phyloP scores from a whole-genome alignment of 2,113 vertebrate genomes.

The Laticauda laticaudata region DNA sequence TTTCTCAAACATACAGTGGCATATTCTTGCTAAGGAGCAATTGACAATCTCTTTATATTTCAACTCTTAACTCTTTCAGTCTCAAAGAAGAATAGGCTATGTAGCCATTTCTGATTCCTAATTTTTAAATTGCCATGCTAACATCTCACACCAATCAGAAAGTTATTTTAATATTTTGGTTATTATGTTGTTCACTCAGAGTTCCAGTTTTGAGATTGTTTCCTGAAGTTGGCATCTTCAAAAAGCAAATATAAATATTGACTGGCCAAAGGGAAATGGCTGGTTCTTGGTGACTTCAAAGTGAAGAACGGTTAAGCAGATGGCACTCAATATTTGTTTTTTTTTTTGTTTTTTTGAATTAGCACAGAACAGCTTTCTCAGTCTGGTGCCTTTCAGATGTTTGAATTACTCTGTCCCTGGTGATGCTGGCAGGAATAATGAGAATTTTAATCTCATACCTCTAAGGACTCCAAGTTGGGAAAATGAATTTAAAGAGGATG shows the following conservation, averaged over 20 bases:
- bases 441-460: not conserved
- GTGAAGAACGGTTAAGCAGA: not conserved
- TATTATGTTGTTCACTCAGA: not conserved
- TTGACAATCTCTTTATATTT: not conserved
- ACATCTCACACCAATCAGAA: not conserved
- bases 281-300: not conserved
- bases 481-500: not conserved
- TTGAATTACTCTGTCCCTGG: not conserved
- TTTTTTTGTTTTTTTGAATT: not conserved
- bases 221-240: not conserved
- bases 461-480: not conserved
- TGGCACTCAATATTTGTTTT: not conserved
- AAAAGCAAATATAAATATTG: not conserved
- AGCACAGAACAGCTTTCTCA: not conserved
- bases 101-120: not conserved
- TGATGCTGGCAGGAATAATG: not conserved
- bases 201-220: not conserved
- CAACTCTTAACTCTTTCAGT: not conserved
- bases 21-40: not conserved
- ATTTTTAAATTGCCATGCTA: not conserved
- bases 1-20: conserved; percentile 7
- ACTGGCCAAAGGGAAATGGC: not conserved
- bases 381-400: not conserved
- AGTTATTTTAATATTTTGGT: not conserved
- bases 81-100: not conserved